phyloP scores from a whole-genome alignment of 2,797 vertebrate species.

The Tangara arthus region DNA sequence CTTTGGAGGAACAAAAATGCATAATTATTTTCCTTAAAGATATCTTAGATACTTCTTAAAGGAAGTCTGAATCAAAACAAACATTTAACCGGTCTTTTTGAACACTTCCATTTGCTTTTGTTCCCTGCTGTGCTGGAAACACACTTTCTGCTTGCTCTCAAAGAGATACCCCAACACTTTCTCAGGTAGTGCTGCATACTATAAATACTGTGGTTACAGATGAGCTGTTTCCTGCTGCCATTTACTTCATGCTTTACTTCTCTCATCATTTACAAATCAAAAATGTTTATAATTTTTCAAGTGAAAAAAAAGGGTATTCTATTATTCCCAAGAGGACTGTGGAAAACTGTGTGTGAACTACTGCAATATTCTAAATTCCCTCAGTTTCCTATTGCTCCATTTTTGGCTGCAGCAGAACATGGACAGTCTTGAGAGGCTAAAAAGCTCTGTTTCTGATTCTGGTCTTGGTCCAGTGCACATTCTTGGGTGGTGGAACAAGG shows the following conservation, averaged over 20 bases:
- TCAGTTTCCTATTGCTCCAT: background rate
- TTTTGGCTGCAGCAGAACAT: background rate
- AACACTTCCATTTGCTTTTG: constrained; percentile 3
- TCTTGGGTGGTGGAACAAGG: constrained; percentile 32
- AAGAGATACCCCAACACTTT: background rate
- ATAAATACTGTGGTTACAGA: constrained; percentile 1
- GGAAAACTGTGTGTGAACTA: background rate
- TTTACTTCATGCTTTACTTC: background rate
- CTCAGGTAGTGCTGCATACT: background rate
- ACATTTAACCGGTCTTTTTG: background rate
- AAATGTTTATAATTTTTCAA: background rate
- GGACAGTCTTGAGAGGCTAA: background rate
- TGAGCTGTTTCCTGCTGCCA: background rate
- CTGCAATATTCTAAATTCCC: background rate
- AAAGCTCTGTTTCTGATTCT: background rate
- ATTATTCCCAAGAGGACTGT: background rate
- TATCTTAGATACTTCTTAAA: background rate
- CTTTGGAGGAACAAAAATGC: background rate
- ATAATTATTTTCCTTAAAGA: background rate
- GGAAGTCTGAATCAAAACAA: background rate
- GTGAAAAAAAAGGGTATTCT: background rate
- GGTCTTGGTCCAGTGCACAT: background rate
- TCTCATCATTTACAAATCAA: constrained; percentile 7
- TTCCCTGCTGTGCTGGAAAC: background rate
- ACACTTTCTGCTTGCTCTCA: background rate